phyloP scores from a whole-genome alignment of 1,140 invertebrate species.

The Diachasma alloeum region DNA sequence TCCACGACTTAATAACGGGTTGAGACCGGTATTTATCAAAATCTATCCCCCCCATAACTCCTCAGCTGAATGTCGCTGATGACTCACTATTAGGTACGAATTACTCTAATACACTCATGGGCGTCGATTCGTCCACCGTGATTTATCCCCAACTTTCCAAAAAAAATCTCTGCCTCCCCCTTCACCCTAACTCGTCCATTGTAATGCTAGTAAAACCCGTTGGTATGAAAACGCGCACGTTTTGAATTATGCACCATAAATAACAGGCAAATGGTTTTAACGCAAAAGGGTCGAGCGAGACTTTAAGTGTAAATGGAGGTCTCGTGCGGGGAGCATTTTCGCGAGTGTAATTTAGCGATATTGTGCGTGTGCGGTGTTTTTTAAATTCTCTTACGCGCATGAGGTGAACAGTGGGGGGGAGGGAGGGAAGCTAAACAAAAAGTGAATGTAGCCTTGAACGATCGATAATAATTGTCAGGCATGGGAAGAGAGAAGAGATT shows the following conservation, averaged over 20 bases:
- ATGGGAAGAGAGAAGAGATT: not conserved
- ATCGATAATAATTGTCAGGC: not conserved
- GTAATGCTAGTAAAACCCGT: not conserved
- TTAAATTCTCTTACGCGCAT: not conserved
- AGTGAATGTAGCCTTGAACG: not conserved
- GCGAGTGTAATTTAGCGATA: slow-evolving; percentile 32
- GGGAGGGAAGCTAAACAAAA: not conserved
- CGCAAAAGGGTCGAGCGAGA: slow-evolving; percentile 9
- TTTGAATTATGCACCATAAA: slow-evolving; percentile 29
- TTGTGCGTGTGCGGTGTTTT: slow-evolving; percentile 22
- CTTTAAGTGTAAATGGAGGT: slow-evolving; percentile 30
- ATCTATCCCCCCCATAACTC: not conserved
- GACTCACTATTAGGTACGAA: slow-evolving; percentile 2
- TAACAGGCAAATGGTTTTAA: slow-evolving; percentile 23
- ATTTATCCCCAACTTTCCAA: not conserved
- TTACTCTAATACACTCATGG: not conserved
- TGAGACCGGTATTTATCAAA: not conserved
- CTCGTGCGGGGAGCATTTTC: slow-evolving; percentile 2
- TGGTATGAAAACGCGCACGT: not conserved
- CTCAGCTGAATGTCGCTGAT: not conserved
- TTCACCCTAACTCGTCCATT: slow-evolving; percentile 6
- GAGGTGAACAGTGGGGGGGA: not conserved
- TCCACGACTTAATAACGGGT: not conserved
- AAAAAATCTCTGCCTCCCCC: not conserved
- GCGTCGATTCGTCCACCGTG: slow-evolving; percentile 6